These are phyloP conservation scores for Crematogaster levior DNA, from an alignment of 2,888 invertebrate species.

Conservation along the genomic window DNA sequence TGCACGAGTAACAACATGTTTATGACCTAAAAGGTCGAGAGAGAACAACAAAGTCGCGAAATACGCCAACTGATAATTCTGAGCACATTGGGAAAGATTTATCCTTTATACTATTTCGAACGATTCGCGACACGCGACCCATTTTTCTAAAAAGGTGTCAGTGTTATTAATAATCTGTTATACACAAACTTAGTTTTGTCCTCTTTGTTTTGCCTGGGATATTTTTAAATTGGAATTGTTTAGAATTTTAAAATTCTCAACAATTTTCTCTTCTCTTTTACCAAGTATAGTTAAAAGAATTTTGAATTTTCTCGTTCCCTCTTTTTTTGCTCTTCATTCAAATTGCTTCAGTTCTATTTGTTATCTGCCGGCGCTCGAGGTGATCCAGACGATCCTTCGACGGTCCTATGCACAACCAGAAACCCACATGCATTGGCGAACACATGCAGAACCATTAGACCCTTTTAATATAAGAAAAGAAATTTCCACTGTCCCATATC, in stretches of 20 bases:
- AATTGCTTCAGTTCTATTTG: neutral
- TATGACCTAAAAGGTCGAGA: neutral
- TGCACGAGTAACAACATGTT: constrained; percentile 4
- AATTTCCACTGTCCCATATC: neutral
- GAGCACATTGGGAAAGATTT: neutral
- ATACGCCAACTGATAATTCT: neutral
- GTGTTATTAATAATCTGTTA: neutral
- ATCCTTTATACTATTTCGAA: neutral
- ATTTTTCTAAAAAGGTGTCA: neutral
- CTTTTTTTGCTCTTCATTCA: neutral
- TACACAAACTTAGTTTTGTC: neutral
- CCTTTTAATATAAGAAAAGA: neutral
- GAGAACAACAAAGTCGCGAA: neutral
- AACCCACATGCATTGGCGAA: neutral
- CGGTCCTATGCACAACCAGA: neutral
- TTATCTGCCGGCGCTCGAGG: neutral
- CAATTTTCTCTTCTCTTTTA: neutral
- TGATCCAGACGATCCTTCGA: neutral
- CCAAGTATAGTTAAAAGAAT: neutral
- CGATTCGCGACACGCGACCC: neutral
- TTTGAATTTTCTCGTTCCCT: neutral
- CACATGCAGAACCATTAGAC: constrained; percentile 8
- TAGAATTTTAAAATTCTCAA: neutral
- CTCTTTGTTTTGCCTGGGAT: neutral
- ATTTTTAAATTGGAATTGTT: neutral